A percentile compares a stretch with the other conserved stretches of the same genome.
phyloP scores from a whole-genome alignment of 2,797 vertebrate genomes.

The Periparus ater region DNA sequence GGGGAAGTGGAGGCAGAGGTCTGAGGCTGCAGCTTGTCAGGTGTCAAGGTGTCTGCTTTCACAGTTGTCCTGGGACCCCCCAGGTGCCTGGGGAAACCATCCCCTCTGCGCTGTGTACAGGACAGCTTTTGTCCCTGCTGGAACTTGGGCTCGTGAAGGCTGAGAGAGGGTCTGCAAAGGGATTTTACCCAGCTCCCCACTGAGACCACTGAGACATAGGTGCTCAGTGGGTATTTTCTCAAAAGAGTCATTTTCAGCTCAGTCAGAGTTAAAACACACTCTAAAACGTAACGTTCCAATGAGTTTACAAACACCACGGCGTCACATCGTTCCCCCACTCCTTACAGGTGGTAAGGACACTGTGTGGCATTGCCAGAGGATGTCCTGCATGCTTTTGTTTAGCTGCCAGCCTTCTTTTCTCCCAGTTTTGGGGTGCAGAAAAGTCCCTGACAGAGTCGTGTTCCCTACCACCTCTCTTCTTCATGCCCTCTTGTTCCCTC shows the following conservation, averaged over 20 bases:
- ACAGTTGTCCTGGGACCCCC: neutral
- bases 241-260: neutral
- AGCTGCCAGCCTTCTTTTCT: neutral
- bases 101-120: accelerated
- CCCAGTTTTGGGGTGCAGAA: neutral
- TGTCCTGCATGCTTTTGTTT: neutral
- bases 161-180: neutral
- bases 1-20: neutral
- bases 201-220: neutral
- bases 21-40: neutral
- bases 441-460: accelerated
- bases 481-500: neutral
- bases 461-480: neutral
- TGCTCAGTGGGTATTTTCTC: neutral
- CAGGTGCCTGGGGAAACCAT: neutral
- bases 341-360: no score
- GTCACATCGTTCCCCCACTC: accelerated
- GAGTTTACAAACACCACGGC: neutral
- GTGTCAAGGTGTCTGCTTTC: neutral
- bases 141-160: accelerated
- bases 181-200: neutral
- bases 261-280: neutral
- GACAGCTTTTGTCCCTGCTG: neutral
- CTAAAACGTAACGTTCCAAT: neutral
- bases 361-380: neutral